A percentile compares a stretch with the other conserved stretches of the same genome.
Conservation (phyloP, 2,113 vertebrate genomes). For the Abramis brama region DNA sequence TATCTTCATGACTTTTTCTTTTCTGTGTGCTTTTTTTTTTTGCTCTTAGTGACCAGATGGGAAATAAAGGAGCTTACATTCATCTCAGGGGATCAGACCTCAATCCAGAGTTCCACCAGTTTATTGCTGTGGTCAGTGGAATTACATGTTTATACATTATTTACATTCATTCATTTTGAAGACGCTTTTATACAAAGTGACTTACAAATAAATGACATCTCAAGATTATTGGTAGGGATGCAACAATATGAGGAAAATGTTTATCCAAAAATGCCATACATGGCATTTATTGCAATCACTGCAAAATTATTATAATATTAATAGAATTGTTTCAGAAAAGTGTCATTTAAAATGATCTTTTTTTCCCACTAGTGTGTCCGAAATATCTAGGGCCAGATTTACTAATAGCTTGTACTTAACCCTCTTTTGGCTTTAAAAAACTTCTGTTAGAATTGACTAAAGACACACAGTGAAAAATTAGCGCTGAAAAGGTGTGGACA, state of each 20-base stretch:
- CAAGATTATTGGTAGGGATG: background rate
- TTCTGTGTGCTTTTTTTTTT: background rate
- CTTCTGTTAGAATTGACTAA: too few relatives aligned
- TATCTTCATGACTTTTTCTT: background rate
- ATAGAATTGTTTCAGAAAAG: background rate
- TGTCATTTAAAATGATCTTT: background rate
- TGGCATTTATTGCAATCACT: background rate
- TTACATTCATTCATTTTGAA: background rate
- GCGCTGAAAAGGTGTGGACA: too few relatives aligned
- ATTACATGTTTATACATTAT: background rate
- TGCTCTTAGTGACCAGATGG: slow-evolving; percentile 91
- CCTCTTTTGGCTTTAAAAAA: too few relatives aligned
- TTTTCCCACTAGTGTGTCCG: too few relatives aligned
- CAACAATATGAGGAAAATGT: background rate
- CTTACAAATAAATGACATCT: background rate
- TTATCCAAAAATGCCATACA: background rate
- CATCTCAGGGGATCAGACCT: slow-evolving; percentile 92
- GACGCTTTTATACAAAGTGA: too few relatives aligned
- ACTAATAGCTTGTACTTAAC: too few relatives aligned
- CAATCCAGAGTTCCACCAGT: slow-evolving; percentile 94
- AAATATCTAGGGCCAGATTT: too few relatives aligned
- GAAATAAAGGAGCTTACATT: slow-evolving; percentile 94
- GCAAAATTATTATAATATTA: background rate
- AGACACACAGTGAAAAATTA: too few relatives aligned
- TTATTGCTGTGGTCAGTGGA: slow-evolving; percentile 94